Base-by-base conservation (phyloP, 2,797 vertebrate genomes). In the Tinamus major region DNA sequence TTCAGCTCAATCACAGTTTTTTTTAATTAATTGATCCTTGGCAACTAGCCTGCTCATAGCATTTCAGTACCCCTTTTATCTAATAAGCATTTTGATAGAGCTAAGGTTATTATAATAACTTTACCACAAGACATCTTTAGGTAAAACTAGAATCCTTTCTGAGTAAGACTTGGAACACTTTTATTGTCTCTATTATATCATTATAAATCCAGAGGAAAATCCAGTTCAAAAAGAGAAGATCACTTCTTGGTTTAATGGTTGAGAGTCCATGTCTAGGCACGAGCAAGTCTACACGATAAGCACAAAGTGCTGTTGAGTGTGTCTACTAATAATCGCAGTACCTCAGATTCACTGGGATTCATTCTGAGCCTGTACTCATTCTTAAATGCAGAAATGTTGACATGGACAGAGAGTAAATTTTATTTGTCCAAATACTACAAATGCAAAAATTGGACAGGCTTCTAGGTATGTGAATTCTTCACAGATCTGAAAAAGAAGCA, bases 21-120 rank as follows among this genome's bases (percentile, higher is more conserved):
- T 89, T 95, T 94, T 86, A 35, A 83, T 84, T 94, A 94, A 87
- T 63, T 94, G 39, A 3, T 69, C 89, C 67, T 79, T 89, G 82
- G 74, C 61, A 92, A 61, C 46, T 90, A 89, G 37, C 39, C 37
- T 62, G 26, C 10, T 92, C 2, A 11, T 87, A 95, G 41, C 33
- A 86, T 87, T 90, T 51, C 72, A 94, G 90, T 67, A 10, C 8
- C 17, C 72, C 87, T 91, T 92, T 76, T 70, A 92, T 92, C 63
- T 92, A 86, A 92, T 84, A 87, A 90, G 10, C 6, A 76, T 82
- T 92, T 95, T 82, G 61, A 90, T 89, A 91, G 56, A 91, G 21
- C 27, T 78, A 86, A 72, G 12, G 14, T 87, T 87, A 89, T 85
- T 94, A 87, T 72, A 82, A 78, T 65, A 79, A 86, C 89, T 39